These are phyloP conservation scores for Pelosia muscerda DNA, from an alignment of 2,888 invertebrate genomes.

Conservation along the genomic window DNA sequence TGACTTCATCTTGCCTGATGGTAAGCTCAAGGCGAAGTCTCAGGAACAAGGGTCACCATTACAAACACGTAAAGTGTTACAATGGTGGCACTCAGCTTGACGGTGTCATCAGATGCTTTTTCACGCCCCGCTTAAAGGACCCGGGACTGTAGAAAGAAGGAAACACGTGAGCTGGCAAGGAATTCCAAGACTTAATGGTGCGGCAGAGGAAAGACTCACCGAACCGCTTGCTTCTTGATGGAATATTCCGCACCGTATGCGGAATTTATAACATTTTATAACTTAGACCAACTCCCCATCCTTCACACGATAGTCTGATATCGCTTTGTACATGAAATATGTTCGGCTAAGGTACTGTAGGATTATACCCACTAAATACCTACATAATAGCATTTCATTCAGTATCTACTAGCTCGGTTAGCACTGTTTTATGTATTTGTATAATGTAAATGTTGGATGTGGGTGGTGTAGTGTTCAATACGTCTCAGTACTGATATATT, in stretches of 20 bases:
- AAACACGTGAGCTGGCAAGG: no score
- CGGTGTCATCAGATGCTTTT: not conserved
- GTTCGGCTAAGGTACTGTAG: conserved; percentile 37
- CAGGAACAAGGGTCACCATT: no score
- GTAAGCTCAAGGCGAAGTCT: no score
- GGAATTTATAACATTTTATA: not conserved
- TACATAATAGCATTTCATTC: conserved; percentile 17
- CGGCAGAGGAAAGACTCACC: no score
- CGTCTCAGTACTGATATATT: not conserved
- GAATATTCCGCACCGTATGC: no score
- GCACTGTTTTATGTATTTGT: not conserved
- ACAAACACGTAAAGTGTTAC: no score
- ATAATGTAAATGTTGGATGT: not conserved
- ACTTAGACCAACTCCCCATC: conserved; percentile 20
- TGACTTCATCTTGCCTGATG: no score
- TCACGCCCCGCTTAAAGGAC: no score
- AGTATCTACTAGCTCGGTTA: not conserved
- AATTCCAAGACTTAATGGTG: no score
- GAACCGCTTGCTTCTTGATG: no score
- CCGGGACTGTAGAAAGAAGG: no score
- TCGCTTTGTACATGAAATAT: conserved; percentile 61
- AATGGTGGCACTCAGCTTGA: no score
- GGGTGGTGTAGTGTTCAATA: not conserved
- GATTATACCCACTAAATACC: conserved; percentile 23
- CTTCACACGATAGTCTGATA: conserved; percentile 54